These are phyloP conservation scores for Epinephelus moara DNA, from an alignment of 2,113 vertebrate genomes.

Conservation along the genomic window DNA sequence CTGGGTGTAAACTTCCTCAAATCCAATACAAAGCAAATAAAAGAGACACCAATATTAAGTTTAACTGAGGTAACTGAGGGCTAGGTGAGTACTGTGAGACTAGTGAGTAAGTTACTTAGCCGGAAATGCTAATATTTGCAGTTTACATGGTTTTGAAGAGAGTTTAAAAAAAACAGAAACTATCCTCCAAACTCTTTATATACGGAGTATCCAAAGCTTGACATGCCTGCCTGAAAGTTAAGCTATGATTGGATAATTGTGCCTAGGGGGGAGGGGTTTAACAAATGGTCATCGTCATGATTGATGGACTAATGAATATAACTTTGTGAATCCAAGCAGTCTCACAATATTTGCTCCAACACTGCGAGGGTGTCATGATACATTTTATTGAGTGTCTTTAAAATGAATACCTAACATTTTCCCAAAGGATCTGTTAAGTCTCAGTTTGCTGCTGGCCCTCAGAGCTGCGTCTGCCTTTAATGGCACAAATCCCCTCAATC, in stretches of 20 bases:
- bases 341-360: conserved; percentile 45
- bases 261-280: not conserved
- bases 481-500: conserved; percentile 55
- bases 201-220: not conserved
- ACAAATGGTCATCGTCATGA: conserved; percentile 20
- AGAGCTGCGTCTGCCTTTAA: conserved; percentile 16
- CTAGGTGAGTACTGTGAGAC: too few relatives aligned
- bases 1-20: too few relatives aligned
- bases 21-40: too few relatives aligned
- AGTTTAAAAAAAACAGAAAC: too few relatives aligned
- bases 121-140: too few relatives aligned
- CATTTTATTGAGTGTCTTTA: conserved; percentile 50
- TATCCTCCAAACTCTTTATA: too few relatives aligned
- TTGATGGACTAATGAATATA: conserved; percentile 46
- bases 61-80: too few relatives aligned
- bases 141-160: too few relatives aligned
- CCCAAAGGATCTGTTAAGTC: conserved; percentile 49
- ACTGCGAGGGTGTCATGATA: conserved; percentile 41
- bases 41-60: too few relatives aligned
- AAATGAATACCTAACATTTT: conserved; percentile 40
- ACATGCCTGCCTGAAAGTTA: not conserved
- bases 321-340: conserved; percentile 32
- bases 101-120: too few relatives aligned
- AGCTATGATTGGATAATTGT: not conserved
- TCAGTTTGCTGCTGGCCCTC: conserved; percentile 44